Percentiles rank a stretch among this genome's conserved stretches.
Evolutionary conservation across 2,113 vertebrate species (phyloP).

Genomic region (Dolichallabes microphthalmus): DNA sequence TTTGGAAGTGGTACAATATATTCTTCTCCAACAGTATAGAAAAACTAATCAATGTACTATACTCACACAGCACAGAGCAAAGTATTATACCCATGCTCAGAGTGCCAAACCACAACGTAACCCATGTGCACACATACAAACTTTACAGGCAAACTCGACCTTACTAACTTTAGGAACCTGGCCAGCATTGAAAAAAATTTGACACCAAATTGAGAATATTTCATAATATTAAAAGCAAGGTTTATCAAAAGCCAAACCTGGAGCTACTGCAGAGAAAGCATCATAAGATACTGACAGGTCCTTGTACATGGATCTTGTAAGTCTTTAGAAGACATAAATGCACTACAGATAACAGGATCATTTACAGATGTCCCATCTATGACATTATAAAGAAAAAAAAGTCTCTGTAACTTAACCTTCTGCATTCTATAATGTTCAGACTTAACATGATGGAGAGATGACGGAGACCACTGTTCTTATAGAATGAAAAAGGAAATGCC

Average conservation of each 20-base stretch:
- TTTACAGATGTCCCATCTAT: background rate
- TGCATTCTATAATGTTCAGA: slow-evolving; percentile 49
- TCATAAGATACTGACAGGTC: background rate
- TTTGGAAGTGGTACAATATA: slow-evolving; percentile 20
- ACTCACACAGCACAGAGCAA: background rate
- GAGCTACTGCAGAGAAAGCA: background rate
- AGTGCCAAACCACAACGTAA: slow-evolving; percentile 21
- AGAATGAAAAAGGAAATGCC: slow-evolving; percentile 32
- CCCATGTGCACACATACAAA: background rate
- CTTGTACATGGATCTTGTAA: background rate
- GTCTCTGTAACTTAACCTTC: slow-evolving; percentile 62
- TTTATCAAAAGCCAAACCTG: background rate
- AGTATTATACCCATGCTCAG: slow-evolving; percentile 6
- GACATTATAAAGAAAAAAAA: slow-evolving; percentile 38
- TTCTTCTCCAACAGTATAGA: slow-evolving; percentile 12
- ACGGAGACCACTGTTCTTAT: slow-evolving; percentile 38
- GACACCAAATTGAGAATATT: slow-evolving; percentile 4
- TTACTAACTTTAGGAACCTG: background rate
- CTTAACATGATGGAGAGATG: slow-evolving; percentile 40
- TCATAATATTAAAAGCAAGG: background rate
- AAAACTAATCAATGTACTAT: slow-evolving; percentile 6
- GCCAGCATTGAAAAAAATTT: background rate
- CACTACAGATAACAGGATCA: slow-evolving; percentile 20
- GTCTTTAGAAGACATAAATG: slow-evolving; percentile 14
- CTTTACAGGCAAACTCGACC: background rate